Evolutionary conservation across 2,113 vertebrate genomes (phyloP).

Genomic region (Ceyx cyanopectus): DNA sequence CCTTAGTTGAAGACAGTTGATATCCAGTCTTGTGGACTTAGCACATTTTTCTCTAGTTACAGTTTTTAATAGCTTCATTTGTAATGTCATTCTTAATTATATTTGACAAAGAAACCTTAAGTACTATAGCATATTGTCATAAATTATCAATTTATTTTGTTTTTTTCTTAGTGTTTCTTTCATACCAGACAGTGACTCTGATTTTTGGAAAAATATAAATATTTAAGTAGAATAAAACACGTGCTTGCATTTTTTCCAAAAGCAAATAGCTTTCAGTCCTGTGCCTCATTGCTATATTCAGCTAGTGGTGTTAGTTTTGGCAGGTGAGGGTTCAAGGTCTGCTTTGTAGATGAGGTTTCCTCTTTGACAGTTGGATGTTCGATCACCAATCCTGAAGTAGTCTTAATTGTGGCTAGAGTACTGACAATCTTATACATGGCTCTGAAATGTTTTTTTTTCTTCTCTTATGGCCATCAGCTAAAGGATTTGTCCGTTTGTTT

Average conservation of each 20-base stretch:
- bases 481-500: conserved; percentile 87
- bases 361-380: conserved; percentile 1
- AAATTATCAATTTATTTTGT: background rate
- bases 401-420: background rate
- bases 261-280: background rate
- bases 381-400: background rate
- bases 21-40: conserved; percentile 7
- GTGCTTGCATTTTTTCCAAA: background rate
- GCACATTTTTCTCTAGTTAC: conserved; percentile 34
- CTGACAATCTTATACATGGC: background rate
- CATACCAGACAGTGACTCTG: background rate
- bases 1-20: conserved; percentile 6
- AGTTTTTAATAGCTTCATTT: conserved; percentile 21
- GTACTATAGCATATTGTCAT: background rate
- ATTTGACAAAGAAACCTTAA: conserved; percentile 13
- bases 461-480: conserved; percentile 76
- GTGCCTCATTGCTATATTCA: background rate
- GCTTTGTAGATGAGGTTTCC: conserved; percentile 14
- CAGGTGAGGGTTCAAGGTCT: conserved; percentile 28
- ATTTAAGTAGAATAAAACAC: background rate
- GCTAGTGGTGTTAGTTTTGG: background rate
- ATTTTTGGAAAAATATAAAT: background rate
- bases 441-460: conserved; percentile 34
- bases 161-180: background rate
- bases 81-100: conserved; percentile 17